Evolutionary conservation across 2,888 invertebrate genomes (phyloP), one percentile per base, ranked within the genome.

Genomic region (Xylocampa areola): DNA sequence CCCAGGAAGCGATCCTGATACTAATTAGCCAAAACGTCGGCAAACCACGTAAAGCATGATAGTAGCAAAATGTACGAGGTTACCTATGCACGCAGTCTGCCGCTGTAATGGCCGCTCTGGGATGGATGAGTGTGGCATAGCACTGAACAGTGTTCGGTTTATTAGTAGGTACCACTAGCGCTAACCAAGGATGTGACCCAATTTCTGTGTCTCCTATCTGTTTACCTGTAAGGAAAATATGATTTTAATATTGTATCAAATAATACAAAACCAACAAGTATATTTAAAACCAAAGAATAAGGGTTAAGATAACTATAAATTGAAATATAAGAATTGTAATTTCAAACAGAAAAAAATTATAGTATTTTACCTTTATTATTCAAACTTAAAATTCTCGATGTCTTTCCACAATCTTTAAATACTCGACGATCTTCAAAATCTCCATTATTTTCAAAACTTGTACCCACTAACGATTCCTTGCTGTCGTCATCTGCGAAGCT

Each of bases 1-100:
- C n/a, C n/a, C n/a, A n/a, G n/a, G n/a, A n/a, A n/a, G n/a, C n/a
- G n/a, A n/a, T n/a, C n/a, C n/a, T n/a, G n/a, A n/a, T n/a, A n/a
- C n/a, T n/a, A n/a, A n/a, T n/a, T n/a, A n/a, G n/a, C n/a, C n/a
- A n/a, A n/a, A n/a, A n/a, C n/a, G n/a, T n/a, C n/a, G n/a, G n/a
- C n/a, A n/a, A n/a, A n/a, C n/a, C n/a, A n/a, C n/a, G n/a, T n/a
- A n/a, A n/a, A n/a, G n/a, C n/a, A n/a, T n/a, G n/a, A n/a, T n/a
- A n/a, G n/a, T n/a, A n/a, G n/a, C n/a, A n/a, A n/a, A n/a, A n/a
- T n/a, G n/a, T n/a, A n/a, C n/a, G n/a, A n/a, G n/a, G 67, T 54
- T 77, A 92, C 93, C 88, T 88, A 51, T 86, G 67, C 33, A 91
- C 87, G 65, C 93, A 93, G 43, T 88, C 89, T 0, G 88, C 93